These are phyloP conservation scores for Rotaria sp. DNA, from an alignment of 2,888 invertebrate genomes.

Conservation along the genomic window DNA sequence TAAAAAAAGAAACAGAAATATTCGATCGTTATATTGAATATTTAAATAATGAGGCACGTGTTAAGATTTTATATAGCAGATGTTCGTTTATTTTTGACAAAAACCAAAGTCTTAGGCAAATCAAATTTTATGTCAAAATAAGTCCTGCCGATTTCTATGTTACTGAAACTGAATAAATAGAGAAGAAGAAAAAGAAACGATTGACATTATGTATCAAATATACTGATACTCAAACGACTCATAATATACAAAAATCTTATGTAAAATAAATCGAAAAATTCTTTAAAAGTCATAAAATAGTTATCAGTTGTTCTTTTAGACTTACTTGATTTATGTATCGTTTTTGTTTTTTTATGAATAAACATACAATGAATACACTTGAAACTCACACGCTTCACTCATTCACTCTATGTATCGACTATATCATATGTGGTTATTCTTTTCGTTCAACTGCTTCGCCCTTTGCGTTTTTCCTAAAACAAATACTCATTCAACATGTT, in stretches of 20 bases:
- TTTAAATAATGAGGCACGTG: neutral
- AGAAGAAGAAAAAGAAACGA: neutral
- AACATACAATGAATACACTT: neutral
- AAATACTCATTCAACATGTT: neutral
- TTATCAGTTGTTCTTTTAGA: neutral
- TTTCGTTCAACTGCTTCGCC: neutral
- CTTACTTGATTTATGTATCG: neutral
- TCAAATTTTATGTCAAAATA: too few species aligned
- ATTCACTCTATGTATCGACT: neutral
- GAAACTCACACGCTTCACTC: neutral
- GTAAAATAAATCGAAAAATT: too few species aligned
- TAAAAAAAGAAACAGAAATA: neutral
- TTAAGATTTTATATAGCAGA: neutral
- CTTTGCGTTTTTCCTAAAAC: neutral
- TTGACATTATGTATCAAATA: too few species aligned
- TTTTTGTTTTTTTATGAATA: too few species aligned
- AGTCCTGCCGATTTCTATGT: too few species aligned
- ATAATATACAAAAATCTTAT: too few species aligned
- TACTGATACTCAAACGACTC: too few species aligned
- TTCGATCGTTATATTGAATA: neutral
- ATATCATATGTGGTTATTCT: neutral
- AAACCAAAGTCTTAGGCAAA: too few species aligned
- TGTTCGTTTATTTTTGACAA: too few species aligned
- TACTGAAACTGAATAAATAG: too few species aligned
- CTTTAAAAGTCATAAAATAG: too few species aligned